A percentile compares a stretch with the other conserved stretches of the same genome.
phyloP scores from a whole-genome alignment of 1,140 invertebrate species.

The Anagrus nilaparvatae region DNA sequence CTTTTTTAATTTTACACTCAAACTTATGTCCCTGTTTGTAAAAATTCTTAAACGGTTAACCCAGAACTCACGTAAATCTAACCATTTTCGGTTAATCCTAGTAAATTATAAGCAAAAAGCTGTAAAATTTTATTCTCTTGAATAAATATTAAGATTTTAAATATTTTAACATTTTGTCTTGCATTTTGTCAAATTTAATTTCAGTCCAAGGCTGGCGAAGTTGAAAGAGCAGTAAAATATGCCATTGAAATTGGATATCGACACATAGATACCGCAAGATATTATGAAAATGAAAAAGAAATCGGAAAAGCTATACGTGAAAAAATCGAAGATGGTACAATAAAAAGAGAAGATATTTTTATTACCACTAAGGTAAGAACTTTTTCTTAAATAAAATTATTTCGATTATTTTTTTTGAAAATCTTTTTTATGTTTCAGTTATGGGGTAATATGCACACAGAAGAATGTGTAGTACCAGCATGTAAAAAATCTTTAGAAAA shows the following conservation, averaged over 20 bases:
- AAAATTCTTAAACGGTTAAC: too few species aligned
- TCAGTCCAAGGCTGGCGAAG: conserved; percentile 54
- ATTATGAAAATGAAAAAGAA: conserved; percentile 77
- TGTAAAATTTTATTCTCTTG: too few species aligned
- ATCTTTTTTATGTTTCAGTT: conserved; percentile 41
- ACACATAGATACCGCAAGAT: conserved; percentile 79
- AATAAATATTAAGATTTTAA: too few species aligned
- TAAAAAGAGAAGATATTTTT: conserved; percentile 79
- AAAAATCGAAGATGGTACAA: conserved; percentile 61
- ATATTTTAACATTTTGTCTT: too few species aligned
- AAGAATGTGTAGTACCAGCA: conserved; percentile 50
- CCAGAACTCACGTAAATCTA: too few species aligned
- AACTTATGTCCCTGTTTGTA: too few species aligned
- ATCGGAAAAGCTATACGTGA: conserved; percentile 65
- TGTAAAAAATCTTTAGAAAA: conserved; percentile 55
- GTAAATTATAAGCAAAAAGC: too few species aligned
- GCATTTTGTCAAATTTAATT: too few species aligned
- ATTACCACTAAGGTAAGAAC: conserved; percentile 61
- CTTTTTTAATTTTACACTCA: too few species aligned
- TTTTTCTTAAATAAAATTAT: not conserved
- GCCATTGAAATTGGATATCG: conserved; percentile 80
- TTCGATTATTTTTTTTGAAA: conserved; percentile 2
- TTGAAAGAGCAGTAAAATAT: conserved; percentile 57
- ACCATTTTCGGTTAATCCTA: too few species aligned
- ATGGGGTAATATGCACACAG: conserved; percentile 64